Percentiles rank a stretch among this genome's conserved stretches.
These are phyloP conservation scores for Chalcosyrphus nemorum DNA, from an alignment of 2,888 invertebrate genomes.

Conservation along the genomic window DNA sequence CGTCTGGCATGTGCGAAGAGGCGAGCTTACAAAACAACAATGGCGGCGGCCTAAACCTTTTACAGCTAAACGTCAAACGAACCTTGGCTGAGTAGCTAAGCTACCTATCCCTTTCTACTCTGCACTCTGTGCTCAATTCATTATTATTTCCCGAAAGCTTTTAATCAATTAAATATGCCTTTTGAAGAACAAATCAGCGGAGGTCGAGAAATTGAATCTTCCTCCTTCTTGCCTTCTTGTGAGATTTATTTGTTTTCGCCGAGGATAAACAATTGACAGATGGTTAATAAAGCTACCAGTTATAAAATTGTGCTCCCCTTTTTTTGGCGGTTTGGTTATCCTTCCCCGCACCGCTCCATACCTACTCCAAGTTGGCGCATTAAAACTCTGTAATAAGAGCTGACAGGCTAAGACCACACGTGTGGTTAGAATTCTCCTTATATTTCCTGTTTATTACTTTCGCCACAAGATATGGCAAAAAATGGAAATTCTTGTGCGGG, in stretches of 20 bases:
- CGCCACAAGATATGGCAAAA: constrained; percentile 1
- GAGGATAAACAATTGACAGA: constrained; percentile 52
- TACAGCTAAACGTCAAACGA: constrained; percentile 24
- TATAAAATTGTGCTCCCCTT: constrained; percentile 16
- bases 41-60: constrained; percentile 10
- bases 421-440: constrained; percentile 7
- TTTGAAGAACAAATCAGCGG: constrained; percentile 39
- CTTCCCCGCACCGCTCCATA: neutral
- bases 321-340: neutral
- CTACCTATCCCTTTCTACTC: constrained; percentile 10
- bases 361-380: neutral
- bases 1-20: neutral
- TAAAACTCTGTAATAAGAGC: constrained; percentile 7
- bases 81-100: constrained; percentile 32
- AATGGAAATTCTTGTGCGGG: neutral
- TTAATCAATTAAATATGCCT: constrained; percentile 69
- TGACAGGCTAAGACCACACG: constrained; percentile 34
- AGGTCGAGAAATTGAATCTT: constrained; percentile 36
- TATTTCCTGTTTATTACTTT: constrained; percentile 24
- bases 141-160: constrained; percentile 57
- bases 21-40: neutral
- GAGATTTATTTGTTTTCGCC: constrained; percentile 45
- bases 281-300: constrained; percentile 36
- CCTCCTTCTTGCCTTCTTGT: constrained; percentile 20
- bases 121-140: constrained; percentile 21